Conservation (phyloP, 1,140 invertebrate genomes). For the Plutomurus gul region DNA sequence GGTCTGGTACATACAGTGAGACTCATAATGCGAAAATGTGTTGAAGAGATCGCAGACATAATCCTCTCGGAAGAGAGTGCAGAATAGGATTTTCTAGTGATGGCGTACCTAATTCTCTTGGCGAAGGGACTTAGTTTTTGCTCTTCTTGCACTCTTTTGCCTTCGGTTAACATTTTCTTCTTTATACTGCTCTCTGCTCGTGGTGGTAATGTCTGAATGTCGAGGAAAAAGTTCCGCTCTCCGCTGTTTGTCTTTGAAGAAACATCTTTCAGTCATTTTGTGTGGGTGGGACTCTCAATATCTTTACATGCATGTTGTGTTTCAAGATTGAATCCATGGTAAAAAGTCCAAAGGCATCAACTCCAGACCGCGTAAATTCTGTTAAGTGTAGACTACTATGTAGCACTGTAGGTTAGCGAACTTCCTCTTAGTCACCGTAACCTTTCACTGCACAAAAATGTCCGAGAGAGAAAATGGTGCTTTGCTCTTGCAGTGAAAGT, state of each 20-base stretch:
- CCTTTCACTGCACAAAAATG: background rate
- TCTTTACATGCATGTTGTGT: too few relatives aligned
- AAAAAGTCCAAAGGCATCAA: too few relatives aligned
- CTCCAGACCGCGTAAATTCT: too few relatives aligned
- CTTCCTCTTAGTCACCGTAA: background rate
- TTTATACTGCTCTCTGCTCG: background rate
- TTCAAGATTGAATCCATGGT: too few relatives aligned
- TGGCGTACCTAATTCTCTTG: constrained; percentile 35
- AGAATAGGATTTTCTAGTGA: constrained; percentile 43
- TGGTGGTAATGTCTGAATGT: too few relatives aligned
- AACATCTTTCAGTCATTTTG: background rate
- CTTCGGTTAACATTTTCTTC: background rate
- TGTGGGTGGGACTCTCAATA: background rate
- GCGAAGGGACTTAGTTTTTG: constrained; percentile 28
- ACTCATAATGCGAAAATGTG: constrained; percentile 46
- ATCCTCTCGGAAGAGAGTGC: constrained; percentile 42
- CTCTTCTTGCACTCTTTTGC: background rate
- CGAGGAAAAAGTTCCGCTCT: background rate
- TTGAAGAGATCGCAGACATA: constrained; percentile 19
- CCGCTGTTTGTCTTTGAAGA: background rate
- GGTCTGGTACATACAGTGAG: background rate
- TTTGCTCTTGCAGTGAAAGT: background rate
- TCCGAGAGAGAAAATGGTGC: background rate
- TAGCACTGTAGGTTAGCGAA: background rate
- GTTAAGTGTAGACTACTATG: background rate